Conservation (phyloP, 2,888 invertebrate species). For the Acronicta psi region DNA sequence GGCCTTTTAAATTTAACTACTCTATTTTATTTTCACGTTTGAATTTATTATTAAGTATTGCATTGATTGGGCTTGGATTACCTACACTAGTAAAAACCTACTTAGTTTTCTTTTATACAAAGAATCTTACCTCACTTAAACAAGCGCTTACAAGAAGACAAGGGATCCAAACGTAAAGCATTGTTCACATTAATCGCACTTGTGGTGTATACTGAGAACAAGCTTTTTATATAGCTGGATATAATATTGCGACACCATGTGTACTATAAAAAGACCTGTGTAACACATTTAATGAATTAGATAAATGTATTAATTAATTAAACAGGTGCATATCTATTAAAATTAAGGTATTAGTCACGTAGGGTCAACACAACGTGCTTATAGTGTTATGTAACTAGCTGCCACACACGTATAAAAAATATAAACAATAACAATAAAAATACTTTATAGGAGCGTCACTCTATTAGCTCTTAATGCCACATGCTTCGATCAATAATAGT, state of each 20-base stretch:
- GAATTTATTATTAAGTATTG: too few relatives aligned
- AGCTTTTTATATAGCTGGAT: conserved; percentile 24
- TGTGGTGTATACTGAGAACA: conserved; percentile 10
- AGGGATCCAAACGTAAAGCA: conserved; percentile 32
- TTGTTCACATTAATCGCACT: conserved; percentile 33
- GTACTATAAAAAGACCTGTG: conserved; percentile 5
- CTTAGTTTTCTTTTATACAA: background rate
- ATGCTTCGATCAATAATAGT: too few relatives aligned
- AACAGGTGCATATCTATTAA: background rate
- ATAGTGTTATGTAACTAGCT: background rate
- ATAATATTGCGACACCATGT: conserved; percentile 54
- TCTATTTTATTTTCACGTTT: too few relatives aligned
- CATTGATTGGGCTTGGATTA: too few relatives aligned
- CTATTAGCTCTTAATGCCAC: too few relatives aligned
- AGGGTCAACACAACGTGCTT: conserved; percentile 13
- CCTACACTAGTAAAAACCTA: too few relatives aligned
- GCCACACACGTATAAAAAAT: too few relatives aligned
- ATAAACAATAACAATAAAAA: too few relatives aligned
- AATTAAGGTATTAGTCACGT: conserved; percentile 59
- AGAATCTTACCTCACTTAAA: conserved; percentile 65
- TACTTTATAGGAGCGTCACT: too few relatives aligned
- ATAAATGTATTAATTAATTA: conserved; percentile 29
- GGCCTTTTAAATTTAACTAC: too few relatives aligned
- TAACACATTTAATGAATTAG: conserved; percentile 50
- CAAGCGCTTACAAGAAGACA: conserved; percentile 50